phyloP scores from a whole-genome alignment of 2,888 invertebrate genomes.

The Dorcus hopei region DNA sequence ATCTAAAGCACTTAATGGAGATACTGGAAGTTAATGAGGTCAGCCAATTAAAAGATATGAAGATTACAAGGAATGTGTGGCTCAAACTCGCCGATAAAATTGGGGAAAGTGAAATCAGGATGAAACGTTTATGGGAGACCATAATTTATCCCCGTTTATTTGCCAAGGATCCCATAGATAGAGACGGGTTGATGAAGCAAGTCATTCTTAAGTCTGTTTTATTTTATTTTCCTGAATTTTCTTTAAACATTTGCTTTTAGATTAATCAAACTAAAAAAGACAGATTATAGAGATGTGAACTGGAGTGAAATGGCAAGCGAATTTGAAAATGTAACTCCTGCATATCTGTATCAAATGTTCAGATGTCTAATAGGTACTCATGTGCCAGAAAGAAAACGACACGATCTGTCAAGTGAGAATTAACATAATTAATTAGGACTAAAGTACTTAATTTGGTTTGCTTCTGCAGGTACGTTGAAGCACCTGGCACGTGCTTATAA shows the following conservation, averaged over 20 bases:
- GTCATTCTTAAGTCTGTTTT: not conserved
- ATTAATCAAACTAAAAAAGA: not conserved
- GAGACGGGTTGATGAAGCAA: not conserved
- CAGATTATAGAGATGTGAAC: constrained; percentile 8
- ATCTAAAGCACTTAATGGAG: not conserved
- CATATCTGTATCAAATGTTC: constrained; percentile 5
- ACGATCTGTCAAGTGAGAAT: constrained; percentile 7
- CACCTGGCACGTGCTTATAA: not conserved
- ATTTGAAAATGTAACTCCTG: constrained; percentile 4
- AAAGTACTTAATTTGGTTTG: not conserved
- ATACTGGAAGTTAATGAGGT: not conserved
- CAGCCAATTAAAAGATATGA: not conserved
- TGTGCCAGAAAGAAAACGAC: not conserved
- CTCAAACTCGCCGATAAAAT: constrained; percentile 1
- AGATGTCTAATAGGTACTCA: not conserved
- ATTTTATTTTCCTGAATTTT: not conserved
- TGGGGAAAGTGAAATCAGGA: not conserved
- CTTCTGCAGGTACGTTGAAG: not conserved
- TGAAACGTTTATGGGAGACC: constrained; percentile 5
- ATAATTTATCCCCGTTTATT: not conserved
- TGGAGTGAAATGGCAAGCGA: constrained; percentile 7
- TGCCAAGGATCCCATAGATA: not conserved
- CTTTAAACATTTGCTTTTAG: constrained; percentile 1
- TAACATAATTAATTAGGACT: not conserved
- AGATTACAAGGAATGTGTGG: constrained; percentile 7